Evolutionary conservation across 2,113 vertebrate genomes (phyloP).

Genomic region (Ptilorrhoa leucosticta): DNA sequence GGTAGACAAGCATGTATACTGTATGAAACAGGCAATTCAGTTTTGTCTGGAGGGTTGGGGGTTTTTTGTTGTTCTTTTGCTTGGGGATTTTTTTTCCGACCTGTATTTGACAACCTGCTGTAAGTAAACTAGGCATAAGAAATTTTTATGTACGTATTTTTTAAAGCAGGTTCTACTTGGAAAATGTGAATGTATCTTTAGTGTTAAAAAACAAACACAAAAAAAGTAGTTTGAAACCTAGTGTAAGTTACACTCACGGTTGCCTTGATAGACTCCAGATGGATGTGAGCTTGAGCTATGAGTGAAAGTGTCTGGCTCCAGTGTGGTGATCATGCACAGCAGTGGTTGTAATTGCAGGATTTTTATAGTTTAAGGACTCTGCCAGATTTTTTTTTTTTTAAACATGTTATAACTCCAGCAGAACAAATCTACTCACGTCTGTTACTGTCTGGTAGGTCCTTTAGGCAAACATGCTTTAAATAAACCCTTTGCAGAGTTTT

Average conservation of each 20-base stretch:
- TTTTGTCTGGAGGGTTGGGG: neutral
- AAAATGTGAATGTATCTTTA: slow-evolving; percentile 60
- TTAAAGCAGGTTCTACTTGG: slow-evolving; percentile 11
- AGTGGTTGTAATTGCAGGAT: slow-evolving; percentile 84
- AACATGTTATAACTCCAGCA: slow-evolving; percentile 75
- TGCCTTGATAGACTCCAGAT: slow-evolving; percentile 95
- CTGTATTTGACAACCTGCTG: neutral
- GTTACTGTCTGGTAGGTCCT: slow-evolving; percentile 78
- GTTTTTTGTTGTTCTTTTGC: neutral
- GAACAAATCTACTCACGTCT: slow-evolving; percentile 78
- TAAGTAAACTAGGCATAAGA: neutral
- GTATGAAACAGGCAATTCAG: neutral
- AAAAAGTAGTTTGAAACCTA: slow-evolving; percentile 59
- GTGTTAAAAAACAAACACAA: slow-evolving; percentile 67
- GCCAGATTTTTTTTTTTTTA: slow-evolving; percentile 67
- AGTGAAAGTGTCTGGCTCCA: slow-evolving; percentile 89
- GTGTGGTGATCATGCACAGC: slow-evolving; percentile 82
- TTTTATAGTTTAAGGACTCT: slow-evolving; percentile 78
- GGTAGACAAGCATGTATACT: neutral
- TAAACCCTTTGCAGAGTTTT: slow-evolving; percentile 60
- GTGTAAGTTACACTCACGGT: slow-evolving; percentile 70
- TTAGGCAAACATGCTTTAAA: slow-evolving; percentile 75
- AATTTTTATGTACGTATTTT: neutral
- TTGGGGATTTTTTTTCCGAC: neutral
- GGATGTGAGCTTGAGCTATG: slow-evolving; percentile 72